Conservation (phyloP, 2,888 invertebrate genomes). For the Eupsilia transversa region DNA sequence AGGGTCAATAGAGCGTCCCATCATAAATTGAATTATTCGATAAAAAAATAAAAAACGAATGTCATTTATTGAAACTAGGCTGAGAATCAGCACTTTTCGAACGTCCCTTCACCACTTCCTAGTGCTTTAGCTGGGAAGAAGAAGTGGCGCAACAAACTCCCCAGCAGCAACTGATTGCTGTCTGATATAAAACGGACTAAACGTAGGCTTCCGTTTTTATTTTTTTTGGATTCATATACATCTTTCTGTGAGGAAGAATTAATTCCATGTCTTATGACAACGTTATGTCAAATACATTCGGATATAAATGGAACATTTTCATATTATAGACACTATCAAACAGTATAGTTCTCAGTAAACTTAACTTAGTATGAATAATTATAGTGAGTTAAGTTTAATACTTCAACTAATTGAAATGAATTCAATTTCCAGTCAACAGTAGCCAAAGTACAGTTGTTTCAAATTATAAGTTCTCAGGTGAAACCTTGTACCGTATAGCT, state of each 20-base stretch:
- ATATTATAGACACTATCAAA: background rate
- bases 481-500: slow-evolving; percentile 3
- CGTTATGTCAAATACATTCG: background rate
- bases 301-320: background rate
- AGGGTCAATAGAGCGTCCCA: background rate
- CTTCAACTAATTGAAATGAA: slow-evolving; percentile 25
- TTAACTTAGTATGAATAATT: background rate
- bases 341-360: background rate
- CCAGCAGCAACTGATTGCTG: no score
- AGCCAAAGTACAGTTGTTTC: slow-evolving; percentile 10
- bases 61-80: no score
- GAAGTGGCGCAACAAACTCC: no score
- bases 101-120: no score
- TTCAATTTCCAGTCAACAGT: slow-evolving; percentile 16
- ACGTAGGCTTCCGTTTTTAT: background rate
- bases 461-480: slow-evolving; percentile 33
- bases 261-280: background rate
- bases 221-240: no score
- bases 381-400: background rate
- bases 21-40: background rate
- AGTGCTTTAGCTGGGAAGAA: no score
- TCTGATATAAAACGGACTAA: background rate
- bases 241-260: background rate
- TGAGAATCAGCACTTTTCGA: no score
- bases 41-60: no score